Evolutionary conservation across 1,140 invertebrate species (phyloP), one percentile per base, ranked within the genome.

Genomic region (Bombus sylvicola): DNA sequence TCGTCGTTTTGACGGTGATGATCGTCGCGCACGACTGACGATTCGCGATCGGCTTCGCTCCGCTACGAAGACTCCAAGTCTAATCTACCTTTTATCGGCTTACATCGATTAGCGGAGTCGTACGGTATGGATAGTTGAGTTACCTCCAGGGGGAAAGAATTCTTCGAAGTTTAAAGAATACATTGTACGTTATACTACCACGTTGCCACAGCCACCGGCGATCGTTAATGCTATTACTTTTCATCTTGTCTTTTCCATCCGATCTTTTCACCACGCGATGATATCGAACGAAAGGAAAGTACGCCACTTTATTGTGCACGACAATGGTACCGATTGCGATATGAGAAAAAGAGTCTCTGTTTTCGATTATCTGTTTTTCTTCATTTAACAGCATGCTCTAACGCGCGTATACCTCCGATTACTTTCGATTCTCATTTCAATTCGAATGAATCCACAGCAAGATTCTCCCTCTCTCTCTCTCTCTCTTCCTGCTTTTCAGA

Each of bases 21-120:
- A 92, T 89, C 84, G 84, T 90, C 84, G 85, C 90, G 85, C 87
- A 84, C 89, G 92, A 94, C 93, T 94, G 93, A 92, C 83, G 74
- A 53, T 59, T 83, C n/a, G 86, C 92, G 68, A 91, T 92, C 85
- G 37, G 59, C 71, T 71, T 59, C 64, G 71, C 62, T 59, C 62
- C 41, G 41, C 53, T 22, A 78, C 87, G 89, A 87, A 91, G 86
- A 92, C 92, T 43, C 73, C 66, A 81, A 82, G 57, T 81, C 68
- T 91, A 92, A 94, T 93, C 92, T 92, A 91, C 89, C 92, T 92
- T 90, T 92, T 93, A 94, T 94, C 91, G 93, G 91, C 91, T 94
- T 92, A 92, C 69, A 76, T 85, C 82, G 85, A 81, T 86, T 78
- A 72, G 73, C 37, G 37, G 69, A 66, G 69, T 39, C 83, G 77